phyloP scores from a whole-genome alignment of 2,888 invertebrate genomes.

The Lasioglossum morio region DNA sequence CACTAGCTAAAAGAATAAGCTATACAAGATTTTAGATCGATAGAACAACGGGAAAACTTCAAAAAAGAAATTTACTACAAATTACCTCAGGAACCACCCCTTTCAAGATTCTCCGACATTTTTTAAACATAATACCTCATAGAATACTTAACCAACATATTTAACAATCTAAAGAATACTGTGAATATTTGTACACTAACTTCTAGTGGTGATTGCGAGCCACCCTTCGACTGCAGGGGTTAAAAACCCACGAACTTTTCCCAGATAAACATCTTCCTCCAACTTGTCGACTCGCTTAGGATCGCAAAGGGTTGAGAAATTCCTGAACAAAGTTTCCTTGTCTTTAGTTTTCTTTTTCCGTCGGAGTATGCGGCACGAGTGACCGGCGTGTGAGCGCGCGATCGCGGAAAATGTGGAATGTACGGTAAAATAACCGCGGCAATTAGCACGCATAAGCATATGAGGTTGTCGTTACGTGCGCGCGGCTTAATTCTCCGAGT shows the following conservation, averaged over 20 bases:
- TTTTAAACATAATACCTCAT: too few relatives aligned
- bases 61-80: too few relatives aligned
- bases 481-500: constrained; percentile 58
- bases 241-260: neutral
- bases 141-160: too few relatives aligned
- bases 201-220: too few relatives aligned
- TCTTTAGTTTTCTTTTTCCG: neutral
- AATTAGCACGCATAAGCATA: constrained; percentile 65
- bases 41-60: too few relatives aligned
- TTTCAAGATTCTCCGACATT: too few relatives aligned
- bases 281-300: neutral
- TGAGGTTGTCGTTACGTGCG: constrained; percentile 55
- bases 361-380: neutral
- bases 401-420: constrained; percentile 35
- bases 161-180: too few relatives aligned
- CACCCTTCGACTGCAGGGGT: too few relatives aligned
- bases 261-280: neutral
- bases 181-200: too few relatives aligned
- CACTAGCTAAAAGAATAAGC: too few relatives aligned
- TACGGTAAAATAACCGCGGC: constrained; percentile 50
- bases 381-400: neutral
- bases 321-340: neutral
- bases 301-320: neutral
- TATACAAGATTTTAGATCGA: too few relatives aligned
- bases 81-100: too few relatives aligned